Percentiles rank a stretch among this genome's conserved stretches.
Conservation (phyloP, 2,888 invertebrate species). For the Cataglyphis livida region DNA sequence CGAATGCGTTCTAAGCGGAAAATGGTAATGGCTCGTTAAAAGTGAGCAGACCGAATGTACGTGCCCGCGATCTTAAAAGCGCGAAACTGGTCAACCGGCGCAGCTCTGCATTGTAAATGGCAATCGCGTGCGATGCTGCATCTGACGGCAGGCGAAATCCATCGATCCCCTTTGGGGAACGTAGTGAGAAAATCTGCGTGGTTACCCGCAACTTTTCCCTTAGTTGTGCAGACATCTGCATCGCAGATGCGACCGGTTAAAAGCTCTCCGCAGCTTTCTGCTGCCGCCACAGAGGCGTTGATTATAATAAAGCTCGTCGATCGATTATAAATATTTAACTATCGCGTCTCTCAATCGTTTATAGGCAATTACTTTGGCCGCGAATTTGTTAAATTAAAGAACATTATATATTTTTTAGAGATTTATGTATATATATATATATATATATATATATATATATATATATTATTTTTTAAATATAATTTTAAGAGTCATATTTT, state of each 20-base stretch:
- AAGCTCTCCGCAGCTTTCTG: constrained; percentile 17
- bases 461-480: background rate
- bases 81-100: constrained; percentile 17
- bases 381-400: background rate
- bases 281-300: background rate
- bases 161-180: background rate
- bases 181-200: constrained; percentile 44
- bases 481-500: background rate
- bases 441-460: no score
- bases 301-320: constrained; percentile 32
- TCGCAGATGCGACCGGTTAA: constrained; percentile 25
- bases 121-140: constrained; percentile 12
- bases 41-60: constrained; percentile 55
- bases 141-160: constrained; percentile 18
- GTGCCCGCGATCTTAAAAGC: constrained; percentile 33
- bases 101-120: constrained; percentile 68
- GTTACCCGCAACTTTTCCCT: constrained; percentile 34
- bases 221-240: constrained; percentile 28
- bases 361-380: background rate
- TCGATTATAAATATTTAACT: constrained; percentile 43
- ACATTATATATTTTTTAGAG: background rate
- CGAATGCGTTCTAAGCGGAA: constrained; percentile 57
- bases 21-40: constrained; percentile 65
- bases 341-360: background rate
- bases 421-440: no score